Evolutionary conservation across 1,140 invertebrate genomes (phyloP).

Genomic region (Lordiphosa mommai): DNA sequence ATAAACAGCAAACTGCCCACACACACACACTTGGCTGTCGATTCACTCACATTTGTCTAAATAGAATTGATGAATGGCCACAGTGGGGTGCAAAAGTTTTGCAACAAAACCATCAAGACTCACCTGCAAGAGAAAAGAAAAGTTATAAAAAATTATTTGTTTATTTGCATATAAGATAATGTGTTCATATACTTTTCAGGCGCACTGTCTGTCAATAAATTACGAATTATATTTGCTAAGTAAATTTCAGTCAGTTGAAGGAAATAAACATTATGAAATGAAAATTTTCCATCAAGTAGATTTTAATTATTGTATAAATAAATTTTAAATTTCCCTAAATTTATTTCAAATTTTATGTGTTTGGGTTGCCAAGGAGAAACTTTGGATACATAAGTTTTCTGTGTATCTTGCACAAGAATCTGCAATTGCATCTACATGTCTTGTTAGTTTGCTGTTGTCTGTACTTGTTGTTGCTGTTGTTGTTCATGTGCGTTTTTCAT

Average conservation of each 20-base stretch:
- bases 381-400: too few species aligned
- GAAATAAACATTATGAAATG: neutral
- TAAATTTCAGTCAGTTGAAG: conserved; percentile 15
- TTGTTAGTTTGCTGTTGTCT: conserved; percentile 22
- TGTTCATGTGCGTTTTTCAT: conserved; percentile 37
- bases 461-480: neutral
- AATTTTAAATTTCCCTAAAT: too few species aligned
- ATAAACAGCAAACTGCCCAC: conserved; percentile 43
- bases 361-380: neutral
- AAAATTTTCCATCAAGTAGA: conserved; percentile 17
- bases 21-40: neutral
- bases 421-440: conserved; percentile 30
- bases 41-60: conserved; percentile 26
- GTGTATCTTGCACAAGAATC: conserved; percentile 13
- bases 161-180: neutral
- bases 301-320: conserved; percentile 38
- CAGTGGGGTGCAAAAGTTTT: conserved; percentile 12
- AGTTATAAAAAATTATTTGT: neutral
- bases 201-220: neutral
- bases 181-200: neutral
- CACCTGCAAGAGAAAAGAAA: conserved; percentile 13
- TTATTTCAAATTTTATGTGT: neutral
- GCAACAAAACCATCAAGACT: too few species aligned
- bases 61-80: conserved; percentile 21
- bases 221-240: neutral